Evolutionary conservation across 2,113 vertebrate genomes (phyloP).

Genomic region (Mastomys coucha): DNA sequence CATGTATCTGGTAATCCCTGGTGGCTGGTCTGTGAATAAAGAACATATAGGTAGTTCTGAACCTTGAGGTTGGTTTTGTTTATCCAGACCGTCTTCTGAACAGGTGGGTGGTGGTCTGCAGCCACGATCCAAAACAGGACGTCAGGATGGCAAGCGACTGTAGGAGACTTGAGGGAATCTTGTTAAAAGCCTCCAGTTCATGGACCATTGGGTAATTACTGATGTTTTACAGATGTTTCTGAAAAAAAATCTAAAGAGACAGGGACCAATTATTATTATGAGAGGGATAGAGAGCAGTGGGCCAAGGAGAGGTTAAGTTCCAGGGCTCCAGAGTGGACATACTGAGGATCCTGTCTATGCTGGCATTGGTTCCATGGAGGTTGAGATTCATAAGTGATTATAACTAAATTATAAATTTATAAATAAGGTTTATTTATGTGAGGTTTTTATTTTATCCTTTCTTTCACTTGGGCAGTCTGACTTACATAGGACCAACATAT

Average conservation of each 20-base stretch:
- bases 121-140: neutral
- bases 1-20: neutral
- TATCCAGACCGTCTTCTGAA: neutral
- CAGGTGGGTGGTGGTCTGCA: neutral
- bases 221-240: neutral
- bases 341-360: neutral
- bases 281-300: neutral
- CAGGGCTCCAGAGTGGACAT: neutral
- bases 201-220: neutral
- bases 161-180: neutral
- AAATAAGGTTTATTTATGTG: neutral
- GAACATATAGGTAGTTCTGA: neutral
- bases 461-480: neutral
- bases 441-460: neutral
- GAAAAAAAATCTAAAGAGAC: neutral
- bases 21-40: neutral
- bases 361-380: neutral
- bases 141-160: rapidly evolving
- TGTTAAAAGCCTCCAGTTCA: neutral
- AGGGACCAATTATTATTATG: neutral
- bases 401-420: too few relatives aligned
- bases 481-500: neutral
- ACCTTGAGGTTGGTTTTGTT: neutral
- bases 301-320: neutral
- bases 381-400: neutral